Percentiles rank a stretch among this genome's conserved stretches.
phyloP scores from a whole-genome alignment of 2,888 invertebrate genomes.

The Hecatera dysodea region DNA sequence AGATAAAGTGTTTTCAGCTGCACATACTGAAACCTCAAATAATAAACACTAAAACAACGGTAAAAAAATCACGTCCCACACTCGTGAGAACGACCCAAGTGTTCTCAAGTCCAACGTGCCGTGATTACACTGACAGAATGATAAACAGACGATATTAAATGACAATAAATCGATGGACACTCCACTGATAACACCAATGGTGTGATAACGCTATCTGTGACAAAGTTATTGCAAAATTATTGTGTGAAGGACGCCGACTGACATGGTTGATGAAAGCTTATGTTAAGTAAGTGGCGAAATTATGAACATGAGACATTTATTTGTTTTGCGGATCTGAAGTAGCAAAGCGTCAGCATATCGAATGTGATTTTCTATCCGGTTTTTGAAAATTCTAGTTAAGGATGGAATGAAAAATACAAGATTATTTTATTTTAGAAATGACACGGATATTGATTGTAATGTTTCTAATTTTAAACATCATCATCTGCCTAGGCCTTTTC shows the following conservation, averaged over 20 bases:
- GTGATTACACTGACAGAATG: constrained; percentile 73
- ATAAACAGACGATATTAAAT: constrained; percentile 70
- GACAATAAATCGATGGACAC: constrained; percentile 71
- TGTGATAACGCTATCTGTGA: constrained; percentile 61
- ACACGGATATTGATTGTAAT: neutral
- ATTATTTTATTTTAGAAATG: neutral
- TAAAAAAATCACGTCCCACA: constrained; percentile 30
- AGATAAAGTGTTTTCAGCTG: neutral
- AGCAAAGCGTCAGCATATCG: constrained; percentile 6
- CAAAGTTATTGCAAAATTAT: constrained; percentile 65
- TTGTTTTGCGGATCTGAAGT: constrained; percentile 13
- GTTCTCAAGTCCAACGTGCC: constrained; percentile 62
- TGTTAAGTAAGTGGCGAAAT: constrained; percentile 11
- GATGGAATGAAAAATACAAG: neutral
- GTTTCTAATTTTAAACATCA: no score
- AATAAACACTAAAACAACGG: constrained; percentile 3
- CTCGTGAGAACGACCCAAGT: constrained; percentile 66
- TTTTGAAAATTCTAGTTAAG: neutral
- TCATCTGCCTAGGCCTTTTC: no score
- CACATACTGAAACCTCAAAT: no score
- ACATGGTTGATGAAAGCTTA: constrained; percentile 33
- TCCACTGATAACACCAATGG: constrained; percentile 65
- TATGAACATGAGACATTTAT: constrained; percentile 10
- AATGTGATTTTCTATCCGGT: neutral
- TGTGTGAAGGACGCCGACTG: constrained; percentile 59